Base-by-base conservation (phyloP, 2,888 invertebrate genomes). In the Patella ulyssiponensis region DNA sequence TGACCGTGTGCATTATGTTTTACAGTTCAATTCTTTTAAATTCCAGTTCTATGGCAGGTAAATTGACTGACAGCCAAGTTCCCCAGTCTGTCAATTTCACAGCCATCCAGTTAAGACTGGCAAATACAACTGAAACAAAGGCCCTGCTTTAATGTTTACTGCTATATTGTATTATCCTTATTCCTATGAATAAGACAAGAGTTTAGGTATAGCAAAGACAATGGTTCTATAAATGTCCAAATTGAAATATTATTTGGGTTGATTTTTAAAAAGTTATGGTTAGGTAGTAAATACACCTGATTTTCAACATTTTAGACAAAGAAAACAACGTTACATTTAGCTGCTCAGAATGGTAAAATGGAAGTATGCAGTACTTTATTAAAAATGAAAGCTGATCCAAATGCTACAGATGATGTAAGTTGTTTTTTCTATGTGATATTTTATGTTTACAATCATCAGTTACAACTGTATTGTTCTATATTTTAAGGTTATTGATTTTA, bases 281-380 rank as follows among this genome's bases (percentile, higher is more conserved):
- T 3, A 17, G 11, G n/a, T 53, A 23, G 17, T 52, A n/a, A 73
- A 20, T 54, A 44, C 33, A 77, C 20, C 74, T 23, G 80, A 9
- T 44, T 9, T 44, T 44, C 44, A 44, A 44, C 33, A 44, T 44
- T 85, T n/a, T 85, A 93, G 93, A 95, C 96, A 80, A 99, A 99
- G 91, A 98, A 98, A 93, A 99, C 99, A 0, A 98, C 99, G 0
- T 93, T 99, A 74, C 99, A 99, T 93, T 94, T 99, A 92, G 98
- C 98, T 4, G 98, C 99, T 14, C 97, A 96, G 74, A 95, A 96
- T 84, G 99, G 99, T 0, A 98, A 99, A 93, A 94, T 98, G 86
- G 97, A 97, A 93, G 98, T 99, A 3, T 98, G 98, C 92, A 95
- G 95, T 89, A 94, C 97, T 69, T 93, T 99, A 73, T 93, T 99